phyloP scores from a whole-genome alignment of 2,888 invertebrate species.

The Nemoura dubitans region DNA sequence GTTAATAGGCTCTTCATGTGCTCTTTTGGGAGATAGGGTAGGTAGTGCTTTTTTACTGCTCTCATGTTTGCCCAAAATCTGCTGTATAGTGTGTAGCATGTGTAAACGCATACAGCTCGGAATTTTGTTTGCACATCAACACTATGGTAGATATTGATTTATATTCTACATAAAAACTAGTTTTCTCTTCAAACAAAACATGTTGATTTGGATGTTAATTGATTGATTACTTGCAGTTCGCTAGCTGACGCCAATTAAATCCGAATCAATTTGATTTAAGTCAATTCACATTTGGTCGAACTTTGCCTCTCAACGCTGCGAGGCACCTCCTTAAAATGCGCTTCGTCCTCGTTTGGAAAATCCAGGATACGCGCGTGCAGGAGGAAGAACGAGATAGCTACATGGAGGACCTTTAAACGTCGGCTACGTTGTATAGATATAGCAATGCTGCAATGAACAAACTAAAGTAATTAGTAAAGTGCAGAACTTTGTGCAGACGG shows the following conservation, averaged over 20 bases:
- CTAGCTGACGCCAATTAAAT: neutral
- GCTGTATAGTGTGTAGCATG: neutral
- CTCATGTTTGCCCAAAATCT: neutral
- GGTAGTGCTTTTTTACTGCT: neutral
- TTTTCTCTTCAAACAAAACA: neutral
- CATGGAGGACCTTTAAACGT: neutral
- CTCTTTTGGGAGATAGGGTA: neutral
- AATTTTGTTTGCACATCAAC: neutral
- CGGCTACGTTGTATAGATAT: neutral
- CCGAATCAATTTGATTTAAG: neutral
- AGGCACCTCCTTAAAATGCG: neutral
- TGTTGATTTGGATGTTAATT: neutral
- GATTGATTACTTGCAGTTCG: neutral
- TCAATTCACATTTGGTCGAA: neutral
- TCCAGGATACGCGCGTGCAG: neutral
- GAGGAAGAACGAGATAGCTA: neutral
- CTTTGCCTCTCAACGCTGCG: neutral
- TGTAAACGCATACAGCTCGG: neutral
- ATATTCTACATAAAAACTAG: neutral
- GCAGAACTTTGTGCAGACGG: neutral
- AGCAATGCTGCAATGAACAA: neutral
- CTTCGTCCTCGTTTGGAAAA: neutral
- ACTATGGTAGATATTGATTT: neutral
- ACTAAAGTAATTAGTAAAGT: conserved; percentile 3
- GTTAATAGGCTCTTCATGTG: neutral